These are phyloP conservation scores for Calephelis nemesis DNA, from an alignment of 1,140 invertebrate genomes.

Conservation along the genomic window DNA sequence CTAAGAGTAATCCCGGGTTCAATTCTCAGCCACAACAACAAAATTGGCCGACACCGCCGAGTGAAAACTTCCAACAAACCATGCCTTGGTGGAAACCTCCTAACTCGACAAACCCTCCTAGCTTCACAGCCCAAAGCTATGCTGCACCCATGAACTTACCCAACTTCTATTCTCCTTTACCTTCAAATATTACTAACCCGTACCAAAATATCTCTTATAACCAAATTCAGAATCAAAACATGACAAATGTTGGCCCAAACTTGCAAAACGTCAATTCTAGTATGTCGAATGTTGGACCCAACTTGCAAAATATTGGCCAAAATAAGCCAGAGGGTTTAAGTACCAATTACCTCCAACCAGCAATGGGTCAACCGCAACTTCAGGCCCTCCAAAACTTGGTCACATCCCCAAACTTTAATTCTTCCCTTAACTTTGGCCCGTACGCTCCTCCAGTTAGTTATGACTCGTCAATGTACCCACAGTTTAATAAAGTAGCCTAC, in stretches of 20 bases:
- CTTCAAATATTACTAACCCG: conserved; percentile 41
- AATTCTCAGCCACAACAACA: conserved; percentile 28
- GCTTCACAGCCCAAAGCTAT: conserved; percentile 37
- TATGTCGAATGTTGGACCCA: conserved; percentile 23
- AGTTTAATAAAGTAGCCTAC: conserved; percentile 57
- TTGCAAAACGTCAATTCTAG: conserved; percentile 30
- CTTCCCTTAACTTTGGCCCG: conserved; percentile 44
- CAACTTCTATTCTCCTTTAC: conserved; percentile 49
- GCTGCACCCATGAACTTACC: conserved; percentile 39
- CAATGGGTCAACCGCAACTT: conserved; percentile 51
- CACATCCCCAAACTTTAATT: conserved; percentile 50
- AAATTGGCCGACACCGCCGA: conserved; percentile 33
- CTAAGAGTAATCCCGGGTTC: conserved; percentile 34
- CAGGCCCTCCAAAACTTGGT: conserved; percentile 55
- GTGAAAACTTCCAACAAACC: conserved; percentile 44
- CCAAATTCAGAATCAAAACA: conserved; percentile 38
- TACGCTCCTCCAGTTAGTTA: conserved; percentile 51
- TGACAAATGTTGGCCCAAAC: conserved; percentile 22
- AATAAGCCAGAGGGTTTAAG: conserved; percentile 44
- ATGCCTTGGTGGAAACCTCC: conserved; percentile 61
- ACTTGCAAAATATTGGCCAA: conserved; percentile 22
- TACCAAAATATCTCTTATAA: conserved; percentile 50
- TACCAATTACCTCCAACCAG: conserved; percentile 43
- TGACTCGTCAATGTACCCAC: conserved; percentile 66
- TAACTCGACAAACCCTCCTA: conserved; percentile 32